Conservation (phyloP, 2,113 vertebrate species). For the Neogale vison region DNA sequence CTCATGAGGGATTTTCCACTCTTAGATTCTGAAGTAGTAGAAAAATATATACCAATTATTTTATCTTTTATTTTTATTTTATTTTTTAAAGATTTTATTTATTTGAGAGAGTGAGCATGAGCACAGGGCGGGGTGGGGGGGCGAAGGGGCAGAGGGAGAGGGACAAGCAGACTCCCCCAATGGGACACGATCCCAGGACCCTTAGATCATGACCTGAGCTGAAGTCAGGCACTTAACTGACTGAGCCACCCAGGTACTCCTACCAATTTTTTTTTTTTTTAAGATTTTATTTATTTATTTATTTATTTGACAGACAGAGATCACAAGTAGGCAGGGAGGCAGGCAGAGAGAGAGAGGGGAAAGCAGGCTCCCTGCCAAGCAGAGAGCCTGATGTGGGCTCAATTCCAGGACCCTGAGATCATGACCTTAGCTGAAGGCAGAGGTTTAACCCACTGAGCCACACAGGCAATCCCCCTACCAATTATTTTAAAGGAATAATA, state of each 20-base stretch:
- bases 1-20: neutral
- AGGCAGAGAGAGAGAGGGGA: too few relatives aligned
- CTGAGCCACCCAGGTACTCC: neutral
- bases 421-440: neutral
- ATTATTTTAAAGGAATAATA: neutral
- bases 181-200: neutral
- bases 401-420: neutral
- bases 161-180: neutral
- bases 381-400: neutral
- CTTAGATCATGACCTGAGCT: neutral
- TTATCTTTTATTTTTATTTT: neutral
- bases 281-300: too few relatives aligned
- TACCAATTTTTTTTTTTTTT: too few relatives aligned
- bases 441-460: neutral
- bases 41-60: neutral
- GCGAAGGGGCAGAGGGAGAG: neutral
- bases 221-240: neutral
- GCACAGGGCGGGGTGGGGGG: too few relatives aligned
- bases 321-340: too few relatives aligned
- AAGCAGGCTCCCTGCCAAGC: too few relatives aligned
- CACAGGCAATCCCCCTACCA: rapidly evolving
- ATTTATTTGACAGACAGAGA: too few relatives aligned
- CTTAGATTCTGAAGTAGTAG: neutral
- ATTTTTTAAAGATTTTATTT: neutral
- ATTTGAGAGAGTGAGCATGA: neutral